Conservation (phyloP, 1,140 invertebrate genomes). For the Cotesia chilonis region DNA sequence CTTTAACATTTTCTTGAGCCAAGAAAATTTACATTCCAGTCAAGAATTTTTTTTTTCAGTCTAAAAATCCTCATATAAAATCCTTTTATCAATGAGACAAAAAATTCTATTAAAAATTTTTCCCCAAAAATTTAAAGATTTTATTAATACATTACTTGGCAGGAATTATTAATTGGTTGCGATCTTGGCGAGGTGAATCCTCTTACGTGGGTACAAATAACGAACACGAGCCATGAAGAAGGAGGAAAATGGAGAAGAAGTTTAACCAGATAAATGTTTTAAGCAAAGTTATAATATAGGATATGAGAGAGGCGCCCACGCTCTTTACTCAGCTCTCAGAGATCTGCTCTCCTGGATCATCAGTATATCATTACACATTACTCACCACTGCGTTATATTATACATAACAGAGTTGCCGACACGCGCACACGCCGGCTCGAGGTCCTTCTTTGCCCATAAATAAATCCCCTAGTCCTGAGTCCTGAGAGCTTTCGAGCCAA, state of each 20-base stretch:
- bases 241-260: slow-evolving; percentile 42
- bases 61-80: too few species aligned
- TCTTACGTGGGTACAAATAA: slow-evolving; percentile 65
- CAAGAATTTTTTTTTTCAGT: too few species aligned
- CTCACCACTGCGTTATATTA: too few species aligned
- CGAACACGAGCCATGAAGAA: slow-evolving; percentile 55
- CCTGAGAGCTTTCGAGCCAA: too few species aligned
- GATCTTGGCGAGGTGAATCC: slow-evolving; percentile 51
- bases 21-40: too few species aligned
- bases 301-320: slow-evolving; percentile 31
- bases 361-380: too few species aligned
- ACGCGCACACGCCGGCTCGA: slow-evolving; percentile 60
- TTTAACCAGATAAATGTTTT: slow-evolving; percentile 65
- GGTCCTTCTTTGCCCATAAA: slow-evolving; percentile 62
- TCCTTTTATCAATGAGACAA: too few species aligned
- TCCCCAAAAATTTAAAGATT: too few species aligned
- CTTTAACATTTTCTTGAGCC: too few species aligned
- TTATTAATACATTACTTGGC: slow-evolving; percentile 30
- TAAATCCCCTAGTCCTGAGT: slow-evolving; percentile 49
- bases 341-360: neutral
- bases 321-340: neutral
- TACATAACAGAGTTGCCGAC: slow-evolving; percentile 59
- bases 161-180: slow-evolving; percentile 63
- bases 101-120: too few species aligned
- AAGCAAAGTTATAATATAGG: slow-evolving; percentile 46